These are phyloP conservation scores for Ciconia boyciana DNA, from an alignment of 2,113 vertebrate genomes.

Conservation along the genomic window DNA sequence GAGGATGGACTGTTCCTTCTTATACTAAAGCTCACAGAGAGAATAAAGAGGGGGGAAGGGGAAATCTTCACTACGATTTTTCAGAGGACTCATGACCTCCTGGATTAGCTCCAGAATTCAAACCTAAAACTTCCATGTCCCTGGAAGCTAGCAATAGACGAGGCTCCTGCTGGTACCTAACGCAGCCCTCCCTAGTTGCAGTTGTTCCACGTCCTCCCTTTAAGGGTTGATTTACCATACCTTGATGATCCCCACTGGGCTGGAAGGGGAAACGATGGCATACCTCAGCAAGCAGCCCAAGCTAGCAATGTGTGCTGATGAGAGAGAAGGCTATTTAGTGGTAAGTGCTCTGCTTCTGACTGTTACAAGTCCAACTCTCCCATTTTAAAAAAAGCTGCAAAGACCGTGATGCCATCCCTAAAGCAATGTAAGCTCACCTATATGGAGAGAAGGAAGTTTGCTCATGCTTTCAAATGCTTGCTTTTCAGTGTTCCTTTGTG, in stretches of 20 bases:
- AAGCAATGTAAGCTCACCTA: background rate
- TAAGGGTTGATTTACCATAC: background rate
- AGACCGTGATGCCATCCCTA: background rate
- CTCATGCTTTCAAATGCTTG: background rate
- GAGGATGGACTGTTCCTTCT: background rate
- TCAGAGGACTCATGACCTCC: background rate
- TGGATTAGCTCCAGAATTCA: background rate
- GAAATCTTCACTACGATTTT: background rate
- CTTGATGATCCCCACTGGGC: background rate
- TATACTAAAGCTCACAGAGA: background rate
- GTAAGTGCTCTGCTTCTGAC: background rate
- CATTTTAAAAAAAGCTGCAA: fast-evolving
- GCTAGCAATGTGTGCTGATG: background rate
- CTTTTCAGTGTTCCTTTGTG: background rate
- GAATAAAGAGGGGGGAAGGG: background rate
- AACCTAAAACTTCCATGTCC: background rate
- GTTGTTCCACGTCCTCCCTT: background rate
- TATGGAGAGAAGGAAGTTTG: background rate
- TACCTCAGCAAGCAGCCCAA: background rate
- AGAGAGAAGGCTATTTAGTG: background rate
- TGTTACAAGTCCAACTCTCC: background rate
- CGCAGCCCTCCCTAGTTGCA: background rate
- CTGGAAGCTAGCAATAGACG: background rate
- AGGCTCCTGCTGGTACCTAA: too few relatives aligned
- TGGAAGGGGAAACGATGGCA: background rate